Percentiles rank a stretch among this genome's conserved stretches.
Conservation (phyloP, 2,888 invertebrate genomes). For the Xestia ashworthii region DNA sequence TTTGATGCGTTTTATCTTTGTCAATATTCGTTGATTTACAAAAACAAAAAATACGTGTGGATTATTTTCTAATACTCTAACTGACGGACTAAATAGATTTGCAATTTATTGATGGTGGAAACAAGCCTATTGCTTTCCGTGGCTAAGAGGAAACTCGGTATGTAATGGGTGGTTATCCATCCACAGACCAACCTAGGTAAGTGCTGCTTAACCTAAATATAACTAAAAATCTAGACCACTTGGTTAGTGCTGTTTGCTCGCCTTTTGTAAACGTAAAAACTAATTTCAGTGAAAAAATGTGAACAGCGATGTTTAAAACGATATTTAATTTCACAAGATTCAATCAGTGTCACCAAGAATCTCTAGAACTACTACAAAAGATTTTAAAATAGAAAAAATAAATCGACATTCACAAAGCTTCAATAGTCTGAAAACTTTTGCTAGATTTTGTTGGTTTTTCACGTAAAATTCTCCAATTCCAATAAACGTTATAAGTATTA, state of each 20-base stretch:
- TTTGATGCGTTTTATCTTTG: too few relatives aligned
- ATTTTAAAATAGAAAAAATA: conserved; percentile 9
- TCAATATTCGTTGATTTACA: too few relatives aligned
- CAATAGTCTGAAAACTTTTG: conserved; percentile 34
- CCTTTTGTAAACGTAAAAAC: too few relatives aligned
- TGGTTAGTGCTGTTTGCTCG: background rate
- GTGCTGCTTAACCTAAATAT: too few relatives aligned
- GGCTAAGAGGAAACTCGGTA: too few relatives aligned
- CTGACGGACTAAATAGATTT: too few relatives aligned
- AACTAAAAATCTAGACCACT: background rate
- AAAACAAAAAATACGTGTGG: too few relatives aligned
- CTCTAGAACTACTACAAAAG: conserved; percentile 3
- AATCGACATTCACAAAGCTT: background rate
- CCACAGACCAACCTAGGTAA: too few relatives aligned
- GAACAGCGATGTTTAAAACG: background rate
- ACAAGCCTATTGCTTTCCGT: too few relatives aligned
- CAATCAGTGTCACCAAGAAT: background rate
- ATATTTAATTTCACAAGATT: background rate
- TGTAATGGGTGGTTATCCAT: too few relatives aligned
- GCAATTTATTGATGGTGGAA: too few relatives aligned
- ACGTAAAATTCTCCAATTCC: conserved; percentile 34
- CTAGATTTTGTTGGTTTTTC: conserved; percentile 27
- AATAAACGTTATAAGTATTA: conserved; percentile 47
- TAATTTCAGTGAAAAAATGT: background rate
- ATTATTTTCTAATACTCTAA: too few relatives aligned